These are phyloP conservation scores for Cheilosia scutellata DNA, from an alignment of 2,888 invertebrate species.

Conservation along the genomic window DNA sequence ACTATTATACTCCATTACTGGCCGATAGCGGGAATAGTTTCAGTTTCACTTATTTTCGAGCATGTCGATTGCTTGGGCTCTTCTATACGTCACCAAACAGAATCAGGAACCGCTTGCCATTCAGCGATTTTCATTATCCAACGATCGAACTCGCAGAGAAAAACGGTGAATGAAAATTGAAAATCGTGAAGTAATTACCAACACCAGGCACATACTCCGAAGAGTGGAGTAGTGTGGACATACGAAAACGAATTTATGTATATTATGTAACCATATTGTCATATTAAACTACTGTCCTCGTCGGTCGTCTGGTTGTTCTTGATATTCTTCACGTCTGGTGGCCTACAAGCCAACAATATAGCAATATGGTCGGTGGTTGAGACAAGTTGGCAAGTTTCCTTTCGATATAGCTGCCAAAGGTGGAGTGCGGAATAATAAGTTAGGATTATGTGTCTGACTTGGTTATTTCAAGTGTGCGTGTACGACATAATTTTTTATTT, in stretches of 20 bases:
- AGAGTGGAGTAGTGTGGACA: not conserved
- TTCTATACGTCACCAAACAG: constrained; percentile 21
- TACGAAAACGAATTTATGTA: constrained; percentile 1
- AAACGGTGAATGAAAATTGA: constrained; percentile 58
- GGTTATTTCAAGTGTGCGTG: constrained; percentile 8
- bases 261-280: constrained; percentile 30
- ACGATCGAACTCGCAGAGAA: constrained; percentile 12
- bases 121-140: constrained; percentile 24
- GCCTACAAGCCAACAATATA: constrained; percentile 39
- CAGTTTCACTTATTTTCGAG: constrained; percentile 26
- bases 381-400: constrained; percentile 50
- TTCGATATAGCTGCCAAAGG: constrained; percentile 28
- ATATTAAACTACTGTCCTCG: constrained; percentile 22
- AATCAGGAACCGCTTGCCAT: constrained; percentile 21
- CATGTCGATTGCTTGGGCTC: not conserved
- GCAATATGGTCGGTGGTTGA: constrained; percentile 2
- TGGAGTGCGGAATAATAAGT: constrained; percentile 51
- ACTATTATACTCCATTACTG: not conserved
- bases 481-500: constrained; percentile 7
- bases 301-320: constrained; percentile 7
- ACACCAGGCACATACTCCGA: constrained; percentile 14
- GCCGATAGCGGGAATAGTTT: constrained; percentile 1
- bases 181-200: constrained; percentile 39
- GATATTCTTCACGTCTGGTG: constrained; percentile 29
- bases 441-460: constrained; percentile 14